phyloP scores from a whole-genome alignment of 2,888 invertebrate genomes.

The Caenorhabditis virilis region DNA sequence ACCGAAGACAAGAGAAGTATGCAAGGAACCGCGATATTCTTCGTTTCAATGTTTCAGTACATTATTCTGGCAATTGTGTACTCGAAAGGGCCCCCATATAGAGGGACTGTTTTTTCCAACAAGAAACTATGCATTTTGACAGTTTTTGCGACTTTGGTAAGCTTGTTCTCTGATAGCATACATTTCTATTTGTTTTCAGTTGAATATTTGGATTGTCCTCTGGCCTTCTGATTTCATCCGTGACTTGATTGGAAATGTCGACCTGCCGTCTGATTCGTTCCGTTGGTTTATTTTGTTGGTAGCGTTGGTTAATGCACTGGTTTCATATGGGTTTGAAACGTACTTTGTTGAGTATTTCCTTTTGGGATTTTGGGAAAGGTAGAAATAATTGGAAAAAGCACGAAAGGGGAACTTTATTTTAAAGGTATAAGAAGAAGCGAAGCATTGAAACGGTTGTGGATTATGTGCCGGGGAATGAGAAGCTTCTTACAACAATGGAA shows the following conservation, averaged over 20 bases:
- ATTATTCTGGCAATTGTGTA: slow-evolving; percentile 80
- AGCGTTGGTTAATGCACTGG: slow-evolving; percentile 6
- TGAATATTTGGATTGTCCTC: slow-evolving; percentile 20
- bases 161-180: neutral
- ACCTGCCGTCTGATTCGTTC: slow-evolving; percentile 14
- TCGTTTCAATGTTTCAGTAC: slow-evolving; percentile 78
- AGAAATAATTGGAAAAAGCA: slow-evolving; percentile 1
- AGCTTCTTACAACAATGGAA: neutral
- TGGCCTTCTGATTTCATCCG: slow-evolving; percentile 12
- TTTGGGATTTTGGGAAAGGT: slow-evolving; percentile 59
- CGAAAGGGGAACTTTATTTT: neutral
- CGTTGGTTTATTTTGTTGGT: slow-evolving; percentile 24
- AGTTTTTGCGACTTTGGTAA: slow-evolving; percentile 44
- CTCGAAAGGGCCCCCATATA: slow-evolving; percentile 73
- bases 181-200: slow-evolving; percentile 6
- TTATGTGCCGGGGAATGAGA: slow-evolving; percentile 7
- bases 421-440: slow-evolving; percentile 30
- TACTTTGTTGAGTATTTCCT: slow-evolving; percentile 57
- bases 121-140: slow-evolving; percentile 39
- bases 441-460: slow-evolving; percentile 30
- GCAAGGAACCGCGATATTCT: slow-evolving; percentile 82
- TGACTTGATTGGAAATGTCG: slow-evolving; percentile 15
- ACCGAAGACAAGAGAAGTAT: slow-evolving; percentile 76
- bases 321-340: slow-evolving; percentile 53
- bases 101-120: slow-evolving; percentile 35